Evolutionary conservation across 2,888 invertebrate genomes (phyloP), one percentile per base, ranked within the genome.

Genomic region (Ametastegia equiseti): DNA sequence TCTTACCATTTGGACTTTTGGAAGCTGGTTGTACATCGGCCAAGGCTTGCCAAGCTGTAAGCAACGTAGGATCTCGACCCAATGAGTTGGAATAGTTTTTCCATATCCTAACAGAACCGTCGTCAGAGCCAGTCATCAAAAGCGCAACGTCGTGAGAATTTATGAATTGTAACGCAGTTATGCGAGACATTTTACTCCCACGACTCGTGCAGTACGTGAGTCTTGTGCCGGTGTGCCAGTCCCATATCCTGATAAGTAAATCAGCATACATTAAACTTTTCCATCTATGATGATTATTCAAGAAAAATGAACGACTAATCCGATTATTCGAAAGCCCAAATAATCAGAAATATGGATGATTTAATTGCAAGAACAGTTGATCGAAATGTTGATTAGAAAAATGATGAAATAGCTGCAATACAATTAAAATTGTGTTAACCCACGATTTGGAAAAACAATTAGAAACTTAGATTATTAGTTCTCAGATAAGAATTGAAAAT

Each of bases 11-110:
- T 45, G 89, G 86, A 81, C 90, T 91, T 91, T 92, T 92, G 27
- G 91, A 89, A 27, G 93, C 90, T 2, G 92, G 92, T 83, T 92
- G 91, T 85, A 93, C 93, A 88, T 96, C 95, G 81, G 94, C 94
- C 30, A 98, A 93, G 39, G 96, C 97, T 90, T 97, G 97, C 97
- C 98, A 98, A 57, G 97, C 96, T 0, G 97, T 95, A 54, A 97
- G 86, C 42, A 92, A 83, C n/a, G 88, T 87, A 11, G 91, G 91
- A 81, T 91, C 91, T 2, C 91, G 89, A n/a, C 89, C 89, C 47
- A 91, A 83, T 82, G 88, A 87, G 47, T 89, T 91, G 63, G 87
- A 90, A 81, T 92, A 92, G 86, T 91, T 91, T 81, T 92, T 93
- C 95, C 96, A 97, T 33, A 97, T 90, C 88, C 95, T 94, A 36